Conservation (phyloP, 2,888 invertebrate genomes). For the Caradrina kadenii region DNA sequence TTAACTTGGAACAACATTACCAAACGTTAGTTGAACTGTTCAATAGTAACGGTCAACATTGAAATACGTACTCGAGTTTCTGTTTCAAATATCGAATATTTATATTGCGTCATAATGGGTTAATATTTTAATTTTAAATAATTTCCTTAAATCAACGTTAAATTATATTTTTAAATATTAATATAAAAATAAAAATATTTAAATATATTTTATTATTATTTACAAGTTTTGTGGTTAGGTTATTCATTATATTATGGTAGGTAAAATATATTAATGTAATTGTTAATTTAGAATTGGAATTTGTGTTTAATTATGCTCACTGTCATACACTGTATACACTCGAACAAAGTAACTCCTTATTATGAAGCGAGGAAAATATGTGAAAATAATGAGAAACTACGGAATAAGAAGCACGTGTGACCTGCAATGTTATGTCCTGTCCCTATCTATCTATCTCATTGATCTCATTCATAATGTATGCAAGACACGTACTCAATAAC, state of each 20-base stretch:
- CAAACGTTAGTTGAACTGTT: conserved; percentile 22
- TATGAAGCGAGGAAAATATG: neutral
- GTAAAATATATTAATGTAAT: no score
- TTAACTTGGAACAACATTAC: conserved; percentile 60
- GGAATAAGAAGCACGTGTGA: conserved; percentile 7
- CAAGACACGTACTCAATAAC: conserved; percentile 39
- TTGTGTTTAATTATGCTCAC: no score
- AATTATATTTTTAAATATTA: no score
- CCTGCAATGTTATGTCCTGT: conserved; percentile 2
- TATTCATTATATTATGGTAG: no score
- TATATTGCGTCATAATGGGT: no score
- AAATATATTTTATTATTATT: no score
- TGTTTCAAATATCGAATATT: conserved; percentile 10
- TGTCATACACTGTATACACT: no score
- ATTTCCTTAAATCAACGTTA: no score
- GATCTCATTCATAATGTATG: conserved; percentile 33
- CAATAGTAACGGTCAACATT: conserved; percentile 32
- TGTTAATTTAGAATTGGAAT: no score
- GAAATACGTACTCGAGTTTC: conserved; percentile 26
- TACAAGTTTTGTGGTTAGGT: no score
- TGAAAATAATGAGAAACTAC: conserved; percentile 1
- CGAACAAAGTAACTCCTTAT: neutral
- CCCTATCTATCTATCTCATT: neutral
- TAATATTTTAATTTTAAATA: no score
- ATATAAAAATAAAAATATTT: no score